These are phyloP conservation scores for Atopsyche davidsoni DNA, from an alignment of 1,140 invertebrate genomes.

Conservation along the genomic window DNA sequence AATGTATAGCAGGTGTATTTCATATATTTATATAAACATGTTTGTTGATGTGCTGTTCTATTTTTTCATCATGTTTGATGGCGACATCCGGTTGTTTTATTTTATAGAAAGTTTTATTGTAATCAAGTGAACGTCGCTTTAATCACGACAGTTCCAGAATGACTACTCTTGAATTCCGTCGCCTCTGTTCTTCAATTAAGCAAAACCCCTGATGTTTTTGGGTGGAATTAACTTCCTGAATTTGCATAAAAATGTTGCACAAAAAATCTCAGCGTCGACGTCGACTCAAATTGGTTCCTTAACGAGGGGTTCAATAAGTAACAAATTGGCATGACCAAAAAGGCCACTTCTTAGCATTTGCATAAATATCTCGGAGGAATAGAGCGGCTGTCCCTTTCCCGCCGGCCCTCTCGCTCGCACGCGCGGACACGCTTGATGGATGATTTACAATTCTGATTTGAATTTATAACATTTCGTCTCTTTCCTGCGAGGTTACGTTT, in stretches of 20 bases:
- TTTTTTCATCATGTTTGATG: no score
- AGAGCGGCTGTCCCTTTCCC: conserved; percentile 17
- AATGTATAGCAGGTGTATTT: no score
- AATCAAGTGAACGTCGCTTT: no score
- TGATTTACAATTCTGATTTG: conserved; percentile 32
- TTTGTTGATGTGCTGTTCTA: no score
- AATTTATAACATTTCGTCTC: conserved; percentile 26
- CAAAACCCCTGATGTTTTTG: conserved; percentile 26
- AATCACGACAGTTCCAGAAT: no score
- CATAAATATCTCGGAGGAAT: conserved; percentile 28
- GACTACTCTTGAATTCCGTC: no score
- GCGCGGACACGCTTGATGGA: conserved; percentile 19
- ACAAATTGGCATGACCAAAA: conserved; percentile 19
- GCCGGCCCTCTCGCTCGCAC: conserved; percentile 10
- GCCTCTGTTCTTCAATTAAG: conserved; percentile 27
- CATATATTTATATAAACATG: no score
- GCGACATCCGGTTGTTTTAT: no score
- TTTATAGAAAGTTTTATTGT: no score
- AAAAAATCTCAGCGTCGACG: conserved; percentile 9
- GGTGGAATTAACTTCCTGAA: conserved; percentile 28
- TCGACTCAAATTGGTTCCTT: conserved; percentile 2
- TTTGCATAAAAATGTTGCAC: conserved; percentile 27
- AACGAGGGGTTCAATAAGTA: conserved; percentile 10
- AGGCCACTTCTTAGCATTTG: conserved; percentile 23
- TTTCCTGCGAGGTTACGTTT: conserved; percentile 13